Evolutionary conservation across 1,140 invertebrate species (phyloP).

Genomic region (Formica exsecta): DNA sequence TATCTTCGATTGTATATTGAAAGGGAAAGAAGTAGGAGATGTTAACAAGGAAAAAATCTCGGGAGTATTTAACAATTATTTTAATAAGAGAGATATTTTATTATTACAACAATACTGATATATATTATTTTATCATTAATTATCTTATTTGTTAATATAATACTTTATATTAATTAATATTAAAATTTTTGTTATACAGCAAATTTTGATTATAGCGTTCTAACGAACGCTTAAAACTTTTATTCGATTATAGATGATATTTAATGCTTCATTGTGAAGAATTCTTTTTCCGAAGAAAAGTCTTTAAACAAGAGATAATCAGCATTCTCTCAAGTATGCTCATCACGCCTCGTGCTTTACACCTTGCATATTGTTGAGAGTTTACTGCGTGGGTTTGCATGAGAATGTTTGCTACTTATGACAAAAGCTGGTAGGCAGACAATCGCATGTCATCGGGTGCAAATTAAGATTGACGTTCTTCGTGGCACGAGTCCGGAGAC

Average conservation of each 20-base stretch:
- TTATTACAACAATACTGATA: not conserved
- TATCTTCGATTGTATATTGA: too few species aligned
- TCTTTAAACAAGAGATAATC: not conserved
- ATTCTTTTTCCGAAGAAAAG: not conserved
- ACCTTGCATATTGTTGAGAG: not conserved
- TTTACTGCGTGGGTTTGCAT: conserved; percentile 46
- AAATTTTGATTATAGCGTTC: not conserved
- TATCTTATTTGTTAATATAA: not conserved
- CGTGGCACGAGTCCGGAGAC: conserved; percentile 55
- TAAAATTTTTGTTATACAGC: conserved; percentile 3
- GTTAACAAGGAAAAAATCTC: too few species aligned
- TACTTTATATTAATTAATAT: not conserved
- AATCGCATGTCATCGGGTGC: conserved; percentile 55
- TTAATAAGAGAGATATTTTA: too few species aligned
- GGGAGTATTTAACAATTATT: too few species aligned
- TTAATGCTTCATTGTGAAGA: not conserved
- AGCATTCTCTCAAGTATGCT: not conserved
- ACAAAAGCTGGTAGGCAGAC: conserved; percentile 64
- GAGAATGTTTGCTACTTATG: conserved; percentile 66
- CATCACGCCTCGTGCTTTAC: not conserved
- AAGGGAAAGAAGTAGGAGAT: too few species aligned
- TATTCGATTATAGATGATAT: not conserved
- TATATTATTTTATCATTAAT: not conserved
- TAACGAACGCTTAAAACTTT: not conserved
- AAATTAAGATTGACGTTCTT: conserved; percentile 72